Evolutionary conservation across 2,113 vertebrate genomes (phyloP), one percentile per base, ranked within the genome.

Genomic region (Amblyornis subalaris): DNA sequence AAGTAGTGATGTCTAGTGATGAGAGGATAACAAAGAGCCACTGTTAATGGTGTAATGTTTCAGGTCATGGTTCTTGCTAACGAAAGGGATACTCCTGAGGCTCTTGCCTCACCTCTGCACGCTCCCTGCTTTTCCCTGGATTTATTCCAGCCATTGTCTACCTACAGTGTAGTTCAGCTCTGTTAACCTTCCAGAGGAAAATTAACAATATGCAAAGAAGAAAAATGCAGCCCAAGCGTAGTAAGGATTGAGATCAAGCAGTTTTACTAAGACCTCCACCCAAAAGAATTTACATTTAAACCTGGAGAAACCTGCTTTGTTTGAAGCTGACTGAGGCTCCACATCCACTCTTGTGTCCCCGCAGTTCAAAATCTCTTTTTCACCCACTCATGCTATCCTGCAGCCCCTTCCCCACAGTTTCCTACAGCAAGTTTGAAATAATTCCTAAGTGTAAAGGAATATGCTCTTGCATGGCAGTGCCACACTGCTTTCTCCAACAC

Each of bases 241-340:
- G 35, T 50, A 76, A 78, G 40, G 25, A 17, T n/a, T 70, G 47
- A 78, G 61, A 82, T 75, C 29, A 58, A 67, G 62, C 48, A 72
- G 28, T 25, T 71, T 91, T 77, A 70, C 47, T 23, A 38, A 50
- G 36, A 85, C n/a, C 55, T 94, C 85, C 12, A 1, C 72, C 79
- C 67, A 73, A 73, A 19, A 79, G 35, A 79, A 85, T 92, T 92
- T 94, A 66, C 71, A 93, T 94, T 66, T 40, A 66, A 90, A 74
- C 47, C 38, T 72, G 69, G 82, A 77, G 54, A 90, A 96, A 83
- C 82, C 58, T 35, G 90, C 77, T 93, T 82, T 1, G 0, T 67
- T 81, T 79, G 67, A 73, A 83, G 35, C 35, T 73, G 85, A 24
- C 48, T 70, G 33, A 54, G 40, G 36, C 36, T 90, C 23, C 73